These are phyloP conservation scores for Linnaemya vulpina DNA, from an alignment of 2,888 invertebrate genomes.

Conservation along the genomic window DNA sequence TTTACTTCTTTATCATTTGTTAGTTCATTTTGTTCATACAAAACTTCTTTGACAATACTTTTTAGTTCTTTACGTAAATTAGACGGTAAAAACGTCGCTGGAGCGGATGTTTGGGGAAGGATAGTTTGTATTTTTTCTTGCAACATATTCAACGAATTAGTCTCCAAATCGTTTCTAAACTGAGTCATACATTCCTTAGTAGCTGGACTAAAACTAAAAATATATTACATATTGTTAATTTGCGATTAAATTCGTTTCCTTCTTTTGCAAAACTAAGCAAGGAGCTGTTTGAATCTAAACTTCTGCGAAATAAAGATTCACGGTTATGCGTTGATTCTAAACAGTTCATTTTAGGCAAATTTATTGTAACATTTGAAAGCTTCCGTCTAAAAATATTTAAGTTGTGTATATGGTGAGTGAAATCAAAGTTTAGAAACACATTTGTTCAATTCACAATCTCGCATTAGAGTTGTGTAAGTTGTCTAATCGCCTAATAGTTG, in stretches of 20 bases:
- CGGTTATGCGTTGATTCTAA: conserved; percentile 59
- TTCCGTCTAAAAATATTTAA: conserved; percentile 48
- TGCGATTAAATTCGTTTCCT: not conserved
- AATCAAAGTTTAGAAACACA: not conserved
- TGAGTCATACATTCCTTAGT: conserved; percentile 75
- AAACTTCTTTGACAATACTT: conserved; percentile 70
- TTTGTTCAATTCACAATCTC: no score
- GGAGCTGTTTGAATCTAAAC: conserved; percentile 74
- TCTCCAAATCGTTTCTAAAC: conserved; percentile 74
- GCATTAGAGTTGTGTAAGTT: no score
- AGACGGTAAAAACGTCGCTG: conserved; percentile 42
- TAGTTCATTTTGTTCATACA: conserved; percentile 33
- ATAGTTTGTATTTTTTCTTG: conserved; percentile 55
- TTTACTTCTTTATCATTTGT: conserved; percentile 1
- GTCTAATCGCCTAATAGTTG: no score
- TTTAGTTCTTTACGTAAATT: conserved; percentile 71
- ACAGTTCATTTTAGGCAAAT: conserved; percentile 56
- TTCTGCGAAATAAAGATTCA: conserved; percentile 72
- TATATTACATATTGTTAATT: not conserved
- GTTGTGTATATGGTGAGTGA: no score
- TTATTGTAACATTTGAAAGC: conserved; percentile 61
- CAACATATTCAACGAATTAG: conserved; percentile 73
- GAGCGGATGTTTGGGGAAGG: conserved; percentile 61
- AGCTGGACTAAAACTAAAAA: conserved; percentile 75
- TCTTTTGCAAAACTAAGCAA: conserved; percentile 72